Percentiles rank a stretch among this genome's conserved stretches.
Evolutionary conservation across 2,797 vertebrate genomes (phyloP).

Genomic region (Malurus splendens): DNA sequence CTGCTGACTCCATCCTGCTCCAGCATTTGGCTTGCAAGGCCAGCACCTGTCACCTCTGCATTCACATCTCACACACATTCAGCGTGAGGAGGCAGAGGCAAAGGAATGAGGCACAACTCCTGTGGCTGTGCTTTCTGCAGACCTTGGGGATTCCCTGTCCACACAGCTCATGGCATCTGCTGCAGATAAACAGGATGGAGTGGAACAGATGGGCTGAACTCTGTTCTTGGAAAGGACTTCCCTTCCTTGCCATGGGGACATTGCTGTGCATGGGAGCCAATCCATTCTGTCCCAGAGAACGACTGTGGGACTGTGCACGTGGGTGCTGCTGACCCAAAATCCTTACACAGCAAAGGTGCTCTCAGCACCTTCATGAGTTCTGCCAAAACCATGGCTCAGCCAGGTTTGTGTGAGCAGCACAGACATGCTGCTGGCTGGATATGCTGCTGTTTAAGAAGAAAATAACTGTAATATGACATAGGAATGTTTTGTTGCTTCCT

Average conservation of each 20-base stretch:
- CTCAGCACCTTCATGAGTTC: background rate
- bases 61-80: background rate
- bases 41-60: background rate
- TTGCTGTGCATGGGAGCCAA: background rate
- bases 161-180: background rate
- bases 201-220: background rate
- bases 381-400: background rate
- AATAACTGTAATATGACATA: background rate
- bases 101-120: background rate
- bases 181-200: background rate
- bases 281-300: background rate
- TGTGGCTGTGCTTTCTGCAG: background rate
- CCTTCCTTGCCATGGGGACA: background rate
- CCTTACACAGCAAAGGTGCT: background rate
- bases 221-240: background rate
- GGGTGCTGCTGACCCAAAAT: background rate
- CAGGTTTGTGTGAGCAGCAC: background rate
- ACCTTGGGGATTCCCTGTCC: background rate
- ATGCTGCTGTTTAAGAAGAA: background rate
- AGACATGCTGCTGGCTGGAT: background rate
- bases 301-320: fast-evolving
- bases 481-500: background rate
- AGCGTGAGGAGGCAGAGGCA: background rate
- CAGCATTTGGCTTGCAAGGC: background rate
- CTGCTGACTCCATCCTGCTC: background rate